phyloP scores from a whole-genome alignment of 2,888 invertebrate species.

The Phasia obesa region DNA sequence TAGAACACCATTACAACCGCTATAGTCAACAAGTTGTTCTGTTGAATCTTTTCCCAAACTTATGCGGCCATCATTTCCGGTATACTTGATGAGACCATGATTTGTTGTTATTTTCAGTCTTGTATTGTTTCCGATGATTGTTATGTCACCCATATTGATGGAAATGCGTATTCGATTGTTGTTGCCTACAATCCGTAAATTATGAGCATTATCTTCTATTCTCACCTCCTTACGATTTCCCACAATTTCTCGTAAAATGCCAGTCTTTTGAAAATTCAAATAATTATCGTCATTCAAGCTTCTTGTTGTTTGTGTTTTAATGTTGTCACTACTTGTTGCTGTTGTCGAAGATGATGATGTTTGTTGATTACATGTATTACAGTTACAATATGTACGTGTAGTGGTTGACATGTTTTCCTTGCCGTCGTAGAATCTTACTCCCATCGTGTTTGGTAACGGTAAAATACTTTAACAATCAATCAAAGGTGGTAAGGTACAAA shows the following conservation, averaged over 20 bases:
- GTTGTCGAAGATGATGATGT: constrained; percentile 22
- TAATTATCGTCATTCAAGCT: constrained; percentile 22
- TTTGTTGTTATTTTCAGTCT: constrained; percentile 80
- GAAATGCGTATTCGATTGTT: constrained; percentile 80
- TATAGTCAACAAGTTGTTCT: constrained; percentile 79
- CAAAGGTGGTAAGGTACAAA: too few relatives aligned
- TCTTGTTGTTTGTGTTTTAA: constrained; percentile 28
- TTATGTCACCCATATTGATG: constrained; percentile 77
- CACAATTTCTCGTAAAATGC: constrained; percentile 75
- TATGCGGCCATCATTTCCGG: constrained; percentile 81
- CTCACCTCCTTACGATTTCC: constrained; percentile 81
- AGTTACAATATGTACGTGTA: constrained; percentile 20
- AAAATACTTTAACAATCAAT: background rate
- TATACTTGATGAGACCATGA: constrained; percentile 78
- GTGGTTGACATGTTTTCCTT: constrained; percentile 74
- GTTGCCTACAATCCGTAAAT: constrained; percentile 81
- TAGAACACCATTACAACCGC: constrained; percentile 80
- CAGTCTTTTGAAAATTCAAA: constrained; percentile 12
- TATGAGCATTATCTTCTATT: constrained; percentile 77
- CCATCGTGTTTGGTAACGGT: constrained; percentile 72
- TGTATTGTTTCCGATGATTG: constrained; percentile 80
- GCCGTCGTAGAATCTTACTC: constrained; percentile 75
- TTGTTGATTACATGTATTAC: constrained; percentile 27
- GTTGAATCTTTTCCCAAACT: constrained; percentile 79
- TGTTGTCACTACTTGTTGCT: constrained; percentile 43